Conservation (phyloP, 2,113 vertebrate species). For the Larimichthys polyactis region DNA sequence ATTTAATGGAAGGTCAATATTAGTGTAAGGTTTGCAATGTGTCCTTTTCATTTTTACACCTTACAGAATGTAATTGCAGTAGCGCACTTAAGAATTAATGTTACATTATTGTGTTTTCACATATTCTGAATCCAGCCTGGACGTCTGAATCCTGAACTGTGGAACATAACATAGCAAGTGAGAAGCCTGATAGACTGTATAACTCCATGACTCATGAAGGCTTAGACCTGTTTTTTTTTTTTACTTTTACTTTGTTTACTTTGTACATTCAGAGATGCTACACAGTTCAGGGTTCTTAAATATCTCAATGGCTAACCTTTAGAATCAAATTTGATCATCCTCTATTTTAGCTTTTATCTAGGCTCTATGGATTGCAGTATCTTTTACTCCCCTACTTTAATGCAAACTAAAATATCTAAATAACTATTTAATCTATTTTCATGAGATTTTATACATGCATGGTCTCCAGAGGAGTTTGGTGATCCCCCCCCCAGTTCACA, state of each 20-base stretch:
- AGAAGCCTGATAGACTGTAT: background rate
- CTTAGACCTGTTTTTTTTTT: background rate
- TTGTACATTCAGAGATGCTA: background rate
- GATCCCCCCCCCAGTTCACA: background rate
- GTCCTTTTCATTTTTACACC: constrained; percentile 75
- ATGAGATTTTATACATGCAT: background rate
- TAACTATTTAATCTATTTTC: background rate
- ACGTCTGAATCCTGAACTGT: background rate
- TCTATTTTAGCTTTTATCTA: background rate
- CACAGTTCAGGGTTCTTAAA: background rate
- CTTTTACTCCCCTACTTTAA: background rate
- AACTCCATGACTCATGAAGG: constrained; percentile 4
- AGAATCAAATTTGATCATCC: background rate
- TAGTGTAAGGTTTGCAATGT: constrained; percentile 62
- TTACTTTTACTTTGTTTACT: background rate
- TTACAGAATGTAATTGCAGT: constrained; percentile 48
- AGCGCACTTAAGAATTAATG: constrained; percentile 45
- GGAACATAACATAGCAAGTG: background rate
- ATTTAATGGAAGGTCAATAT: constrained; percentile 84
- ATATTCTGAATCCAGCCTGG: constrained; percentile 14
- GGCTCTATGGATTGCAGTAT: too few relatives aligned
- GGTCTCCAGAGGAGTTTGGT: background rate
- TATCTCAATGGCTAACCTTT: background rate
- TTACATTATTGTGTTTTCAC: constrained; percentile 42
- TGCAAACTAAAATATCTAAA: background rate